Evolutionary conservation across 2,113 vertebrate species (phyloP).

Genomic region (Gasterosteus aculeatus): DNA sequence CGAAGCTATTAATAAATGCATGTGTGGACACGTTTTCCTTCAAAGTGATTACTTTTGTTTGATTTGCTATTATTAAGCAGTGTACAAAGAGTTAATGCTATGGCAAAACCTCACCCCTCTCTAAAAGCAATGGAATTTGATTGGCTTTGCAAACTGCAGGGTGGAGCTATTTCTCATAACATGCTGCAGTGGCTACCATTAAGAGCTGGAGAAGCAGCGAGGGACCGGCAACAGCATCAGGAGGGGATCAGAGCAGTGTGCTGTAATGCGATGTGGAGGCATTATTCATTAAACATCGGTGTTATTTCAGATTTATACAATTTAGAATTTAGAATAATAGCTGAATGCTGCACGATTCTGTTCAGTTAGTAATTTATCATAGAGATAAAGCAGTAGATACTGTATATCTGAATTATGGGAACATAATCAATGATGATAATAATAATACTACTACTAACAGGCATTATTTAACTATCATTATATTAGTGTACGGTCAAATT

Average conservation of each 20-base stretch:
- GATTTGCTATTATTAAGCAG: slow-evolving; percentile 44
- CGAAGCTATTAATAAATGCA: slow-evolving; percentile 34
- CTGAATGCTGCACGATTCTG: background rate
- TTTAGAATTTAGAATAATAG: background rate
- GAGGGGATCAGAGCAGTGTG: slow-evolving; percentile 44
- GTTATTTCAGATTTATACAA: background rate
- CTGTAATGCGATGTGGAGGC: slow-evolving; percentile 42
- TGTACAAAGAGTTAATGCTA: slow-evolving; percentile 65
- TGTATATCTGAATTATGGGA: slow-evolving; percentile 7
- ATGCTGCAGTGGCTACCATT: slow-evolving; percentile 76
- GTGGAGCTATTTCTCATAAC: slow-evolving; percentile 72
- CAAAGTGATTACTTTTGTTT: slow-evolving; percentile 42
- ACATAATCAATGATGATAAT: background rate
- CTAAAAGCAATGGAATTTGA: slow-evolving; percentile 64
- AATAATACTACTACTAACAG: too few relatives aligned
- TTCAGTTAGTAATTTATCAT: slow-evolving; percentile 23
- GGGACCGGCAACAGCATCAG: slow-evolving; percentile 55
- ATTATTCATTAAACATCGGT: slow-evolving; percentile 10
- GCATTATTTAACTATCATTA: slow-evolving; percentile 2
- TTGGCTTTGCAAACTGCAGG: slow-evolving; percentile 73
- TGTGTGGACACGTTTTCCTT: slow-evolving; percentile 25
- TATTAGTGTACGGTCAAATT: background rate
- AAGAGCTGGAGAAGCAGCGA: slow-evolving; percentile 67
- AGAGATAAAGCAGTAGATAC: slow-evolving; percentile 5
- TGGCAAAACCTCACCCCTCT: slow-evolving; percentile 58